Evolutionary conservation across 2,113 vertebrate species (phyloP), one percentile per base, ranked within the genome.

Genomic region (Semnornis frantzii): DNA sequence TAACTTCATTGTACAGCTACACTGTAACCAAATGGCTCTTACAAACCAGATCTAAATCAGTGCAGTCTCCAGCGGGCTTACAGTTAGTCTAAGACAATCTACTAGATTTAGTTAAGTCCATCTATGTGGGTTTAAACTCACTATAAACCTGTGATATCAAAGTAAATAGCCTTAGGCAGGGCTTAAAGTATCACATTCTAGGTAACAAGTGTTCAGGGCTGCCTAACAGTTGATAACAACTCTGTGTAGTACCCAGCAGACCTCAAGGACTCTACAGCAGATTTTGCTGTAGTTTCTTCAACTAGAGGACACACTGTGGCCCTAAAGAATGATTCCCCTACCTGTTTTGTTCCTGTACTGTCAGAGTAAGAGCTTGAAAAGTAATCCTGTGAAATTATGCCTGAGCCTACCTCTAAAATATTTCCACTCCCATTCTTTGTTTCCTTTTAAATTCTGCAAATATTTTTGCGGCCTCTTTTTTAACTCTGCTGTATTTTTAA

Each of bases 231-330:
- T 10, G 42, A 8, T 33, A 14, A 10, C 46, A 12, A 19, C 12
- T 65, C 30, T 8, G 23, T 12, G 42, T 17, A 16, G 48, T 14
- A 33, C 39, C 55, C 48, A 31, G 76, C 42, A 64, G 8, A 55
- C 31, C 25, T 24, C 10, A 18, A 15, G 39, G 21, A 10, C 21
- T 1, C 15, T 34, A 39, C 48, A 6, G 58, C 20, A 0, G 3
- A 7, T 46, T 76, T 46, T 39, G 42, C 30, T 54, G 34, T 30
- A 27, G 34, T 39, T 82, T 54, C 34, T 70, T 87, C 52, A 71
- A 15, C 0, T 0, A 25, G 33, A 72, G 16, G 28, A 21, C 60
- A 39, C n/a, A 3, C 1, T 4, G 20, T 75, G 50, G 58, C 21
- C 34, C 34, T 63, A 12, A 50, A 42, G 57, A 63, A 25, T 28